Conservation (phyloP, 2,113 vertebrate genomes). For the human region GRCh38 chr3:56182501-56183000, state of each 20-base stretch:
- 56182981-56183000: neutral
- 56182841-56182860: neutral
- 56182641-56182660: neutral
- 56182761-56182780: neutral
- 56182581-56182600: conserved; percentile 4
- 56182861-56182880: neutral
- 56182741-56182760: neutral
- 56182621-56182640: neutral
- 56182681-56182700: neutral
- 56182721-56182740: neutral
- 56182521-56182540: conserved; percentile 34
- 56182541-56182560: conserved; percentile 15
- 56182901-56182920: neutral
- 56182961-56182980: neutral
- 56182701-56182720: neutral
- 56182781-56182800: neutral
- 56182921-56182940: neutral
- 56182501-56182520: neutral
- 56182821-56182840: neutral
- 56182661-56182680: neutral
- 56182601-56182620: neutral
- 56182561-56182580: neutral
- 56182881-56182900: neutral
- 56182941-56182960: neutral
- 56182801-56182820: neutral